Base-by-base conservation (phyloP, 2,888 invertebrate genomes). In the Acanthopleura granulata region DNA sequence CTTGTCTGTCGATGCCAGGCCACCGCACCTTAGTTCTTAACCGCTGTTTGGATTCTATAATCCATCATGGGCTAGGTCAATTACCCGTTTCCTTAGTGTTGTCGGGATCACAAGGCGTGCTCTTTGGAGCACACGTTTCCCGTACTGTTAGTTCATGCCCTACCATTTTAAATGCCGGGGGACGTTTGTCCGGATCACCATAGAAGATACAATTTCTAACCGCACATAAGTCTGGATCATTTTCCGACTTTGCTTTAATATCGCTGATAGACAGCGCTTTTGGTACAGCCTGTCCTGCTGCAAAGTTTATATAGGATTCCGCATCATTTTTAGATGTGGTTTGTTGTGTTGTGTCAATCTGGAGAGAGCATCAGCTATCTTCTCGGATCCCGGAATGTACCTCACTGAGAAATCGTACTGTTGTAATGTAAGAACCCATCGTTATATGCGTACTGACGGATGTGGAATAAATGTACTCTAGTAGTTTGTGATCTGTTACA, bases 401-500 rank as follows among this genome's bases (percentile, higher is more conserved):
- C 49, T 27, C 18, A 74, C 74, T 66, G 18, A 27, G 30, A 49
- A 74, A 18, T 25, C 29, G 30, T 74, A 74, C 15, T 30, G 74
- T 74, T 74, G 74, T 40, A 74, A 22, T 16, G 69, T 16, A 6
- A 74, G 49, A 61, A 74, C 69, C 62, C 69, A 74, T 18, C 40
- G 49, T 69, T 74, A 49, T 15, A 74, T 74, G 27, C 74, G 22
- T 49, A 66, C 74, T 22, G 69, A 69, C 16, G 4, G 66, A 9
- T 74, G 71, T 25, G n/a, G 69, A 69, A 40, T 69, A 74, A 18
- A 76, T 76, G 49, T 22, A 76, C 73, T 72, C 30, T 29, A 76
- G 49, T 29, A 51, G 75, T 57, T 76, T 75, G 61, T 76, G 75
- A 61, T 76, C 75, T 29, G 75, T 76, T 18, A 76, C 18, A 18